These are phyloP conservation scores for Pseudomyrmex concolor DNA, from an alignment of 1,140 invertebrate genomes.

Conservation along the genomic window DNA sequence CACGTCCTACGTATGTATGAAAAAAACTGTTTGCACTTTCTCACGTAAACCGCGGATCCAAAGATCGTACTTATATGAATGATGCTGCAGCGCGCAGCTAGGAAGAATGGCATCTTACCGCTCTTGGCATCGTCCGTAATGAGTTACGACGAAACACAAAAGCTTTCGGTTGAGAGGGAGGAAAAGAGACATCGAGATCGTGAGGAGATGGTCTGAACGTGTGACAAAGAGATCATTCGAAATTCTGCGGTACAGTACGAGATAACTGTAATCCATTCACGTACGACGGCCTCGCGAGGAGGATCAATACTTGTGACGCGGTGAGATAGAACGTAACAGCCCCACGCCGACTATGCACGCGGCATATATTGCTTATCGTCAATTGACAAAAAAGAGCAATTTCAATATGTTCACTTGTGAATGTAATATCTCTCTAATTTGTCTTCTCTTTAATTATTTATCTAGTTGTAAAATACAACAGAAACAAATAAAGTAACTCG, in stretches of 20 bases:
- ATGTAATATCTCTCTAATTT: no score
- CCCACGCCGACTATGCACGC: conserved; percentile 41
- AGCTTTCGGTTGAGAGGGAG: not conserved
- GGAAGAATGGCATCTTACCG: no score
- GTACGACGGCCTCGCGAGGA: conserved; percentile 62
- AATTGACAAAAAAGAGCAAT: conserved; percentile 5
- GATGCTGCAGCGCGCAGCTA: not conserved
- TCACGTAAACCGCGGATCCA: not conserved
- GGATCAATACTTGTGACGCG: conserved; percentile 80
- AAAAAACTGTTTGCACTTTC: not conserved
- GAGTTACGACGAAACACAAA: conserved; percentile 32
- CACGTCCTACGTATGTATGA: not conserved
- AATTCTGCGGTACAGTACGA: conserved; percentile 51
- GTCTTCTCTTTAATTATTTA: no score
- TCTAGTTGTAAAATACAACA: no score
- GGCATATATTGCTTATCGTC: not conserved
- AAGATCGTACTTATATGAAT: not conserved
- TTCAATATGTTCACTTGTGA: not conserved
- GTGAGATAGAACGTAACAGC: conserved; percentile 72
- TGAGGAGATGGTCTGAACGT: not conserved
- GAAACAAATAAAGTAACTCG: no score
- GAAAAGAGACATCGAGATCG: conserved; percentile 8
- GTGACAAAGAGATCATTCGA: conserved; percentile 15
- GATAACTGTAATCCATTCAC: conserved; percentile 74
- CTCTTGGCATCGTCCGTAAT: not conserved